Evolutionary conservation across 2,797 vertebrate species (phyloP).

Genomic region (Uromys caudimaculatus): DNA sequence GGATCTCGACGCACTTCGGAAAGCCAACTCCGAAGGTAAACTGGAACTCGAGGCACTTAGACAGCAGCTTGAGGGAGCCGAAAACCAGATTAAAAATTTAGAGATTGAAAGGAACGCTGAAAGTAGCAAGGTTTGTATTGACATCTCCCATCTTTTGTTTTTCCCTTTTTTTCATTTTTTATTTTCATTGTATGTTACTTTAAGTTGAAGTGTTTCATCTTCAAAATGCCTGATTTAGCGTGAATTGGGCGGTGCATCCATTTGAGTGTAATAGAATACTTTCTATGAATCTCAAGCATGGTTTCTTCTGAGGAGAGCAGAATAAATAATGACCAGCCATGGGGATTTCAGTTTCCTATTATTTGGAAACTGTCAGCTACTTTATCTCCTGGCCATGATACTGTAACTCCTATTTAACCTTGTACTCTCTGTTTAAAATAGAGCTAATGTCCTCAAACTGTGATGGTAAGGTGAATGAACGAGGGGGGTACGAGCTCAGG

Average conservation of each 20-base stretch:
- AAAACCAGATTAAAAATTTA: conserved; percentile 89
- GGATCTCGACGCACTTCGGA: conserved; percentile 89
- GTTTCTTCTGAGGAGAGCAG: conserved; percentile 73
- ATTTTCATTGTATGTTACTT: conserved; percentile 67
- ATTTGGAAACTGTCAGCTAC: background rate
- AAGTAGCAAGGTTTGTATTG: conserved; percentile 92
- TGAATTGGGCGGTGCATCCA: background rate
- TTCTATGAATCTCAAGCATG: background rate
- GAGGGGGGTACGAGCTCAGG: background rate
- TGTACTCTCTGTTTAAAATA: conserved; percentile 35
- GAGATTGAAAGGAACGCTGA: conserved; percentile 88
- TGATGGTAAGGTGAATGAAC: background rate
- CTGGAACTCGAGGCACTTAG: conserved; percentile 91
- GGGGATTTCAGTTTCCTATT: background rate
- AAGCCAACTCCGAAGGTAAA: conserved; percentile 92
- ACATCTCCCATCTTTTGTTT: conserved; percentile 78
- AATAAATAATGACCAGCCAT: background rate
- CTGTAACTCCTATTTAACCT: background rate
- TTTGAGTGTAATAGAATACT: background rate
- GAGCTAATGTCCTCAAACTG: background rate
- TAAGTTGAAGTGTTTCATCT: conserved; percentile 54
- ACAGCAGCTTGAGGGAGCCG: conserved; percentile 90
- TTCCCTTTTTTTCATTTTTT: conserved; percentile 67
- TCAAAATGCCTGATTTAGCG: conserved; percentile 7
- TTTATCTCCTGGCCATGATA: background rate